phyloP scores from a whole-genome alignment of 2,888 invertebrate species.

The Mactromeris polynyma region DNA sequence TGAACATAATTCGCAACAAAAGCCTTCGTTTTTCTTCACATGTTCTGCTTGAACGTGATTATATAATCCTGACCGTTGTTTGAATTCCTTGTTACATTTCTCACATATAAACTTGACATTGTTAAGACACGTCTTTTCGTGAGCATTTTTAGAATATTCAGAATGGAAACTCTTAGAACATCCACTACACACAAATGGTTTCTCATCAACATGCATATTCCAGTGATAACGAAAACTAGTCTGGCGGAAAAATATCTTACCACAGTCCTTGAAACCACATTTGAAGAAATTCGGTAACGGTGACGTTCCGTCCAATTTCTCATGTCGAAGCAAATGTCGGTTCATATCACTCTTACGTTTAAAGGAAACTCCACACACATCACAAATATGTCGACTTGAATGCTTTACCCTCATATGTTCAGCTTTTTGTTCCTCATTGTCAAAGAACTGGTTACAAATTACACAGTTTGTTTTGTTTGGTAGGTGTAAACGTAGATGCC shows the following conservation, averaged over 20 bases:
- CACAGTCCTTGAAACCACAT: constrained; percentile 2
- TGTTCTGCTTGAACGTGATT: constrained; percentile 21
- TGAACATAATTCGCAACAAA: constrained; percentile 13
- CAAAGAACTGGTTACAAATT: constrained; percentile 25
- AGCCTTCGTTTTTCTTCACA: neutral
- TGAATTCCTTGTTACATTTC: constrained; percentile 11
- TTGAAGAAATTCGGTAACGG: neutral
- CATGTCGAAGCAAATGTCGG: constrained; percentile 11
- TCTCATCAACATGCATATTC: constrained; percentile 20
- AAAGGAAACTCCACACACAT: constrained; percentile 12
- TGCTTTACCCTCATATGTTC: constrained; percentile 14
- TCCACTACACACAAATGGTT: neutral
- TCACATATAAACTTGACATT: neutral
- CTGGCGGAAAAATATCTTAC: constrained; percentile 17
- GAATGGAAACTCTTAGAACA: constrained; percentile 15
- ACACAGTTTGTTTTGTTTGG: constrained; percentile 18
- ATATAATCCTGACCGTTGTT: constrained; percentile 19
- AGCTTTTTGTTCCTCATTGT: neutral
- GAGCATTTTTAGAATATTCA: constrained; percentile 9
- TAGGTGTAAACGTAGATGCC: constrained; percentile 19
- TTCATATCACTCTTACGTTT: constrained; percentile 30
- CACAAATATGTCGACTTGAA: constrained; percentile 6
- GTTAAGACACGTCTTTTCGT: constrained; percentile 15
- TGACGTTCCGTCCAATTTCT: neutral
- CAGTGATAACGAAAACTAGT: constrained; percentile 15